A percentile compares a stretch with the other conserved stretches of the same genome.
phyloP scores from a whole-genome alignment of 2,797 vertebrate species.

The Nannoperca obscura region DNA sequence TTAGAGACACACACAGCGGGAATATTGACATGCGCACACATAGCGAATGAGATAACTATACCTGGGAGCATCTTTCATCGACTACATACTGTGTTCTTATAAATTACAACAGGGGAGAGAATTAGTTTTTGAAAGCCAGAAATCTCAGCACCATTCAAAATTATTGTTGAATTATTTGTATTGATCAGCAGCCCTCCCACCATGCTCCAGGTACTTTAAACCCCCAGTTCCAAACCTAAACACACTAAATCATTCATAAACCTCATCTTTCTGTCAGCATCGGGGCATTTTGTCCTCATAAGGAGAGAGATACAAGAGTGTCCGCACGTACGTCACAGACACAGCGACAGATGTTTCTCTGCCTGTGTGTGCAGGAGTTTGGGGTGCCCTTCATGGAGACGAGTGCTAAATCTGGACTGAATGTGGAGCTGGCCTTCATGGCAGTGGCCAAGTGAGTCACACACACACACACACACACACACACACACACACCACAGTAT shows the following conservation, averaged over 20 bases:
- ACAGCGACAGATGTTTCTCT: slow-evolving; percentile 18
- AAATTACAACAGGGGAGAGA: slow-evolving; percentile 18
- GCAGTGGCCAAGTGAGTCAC: slow-evolving; percentile 93
- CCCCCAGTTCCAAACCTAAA: too few relatives aligned
- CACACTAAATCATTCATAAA: not conserved
- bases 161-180: slow-evolving; percentile 15
- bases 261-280: not conserved
- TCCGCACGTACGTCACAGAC: not conserved
- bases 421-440: slow-evolving; percentile 93
- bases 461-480: not conserved
- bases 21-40: slow-evolving; percentile 22
- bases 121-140: slow-evolving; percentile 24
- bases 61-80: slow-evolving; percentile 10
- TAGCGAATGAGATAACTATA: slow-evolving; percentile 12
- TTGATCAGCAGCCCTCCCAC: slow-evolving; percentile 19
- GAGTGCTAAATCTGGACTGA: slow-evolving; percentile 92
- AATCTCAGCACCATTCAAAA: slow-evolving; percentile 5
- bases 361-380: slow-evolving; percentile 86
- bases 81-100: slow-evolving; percentile 12
- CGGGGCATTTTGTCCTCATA: slow-evolving; percentile 12
- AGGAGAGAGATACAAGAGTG: slow-evolving; percentile 79
- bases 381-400: slow-evolving; percentile 97
- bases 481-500: slow-evolving; percentile 4
- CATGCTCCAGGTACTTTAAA: slow-evolving; percentile 10
- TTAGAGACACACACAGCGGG: slow-evolving; percentile 21